Evolutionary conservation across 2,888 invertebrate genomes (phyloP).

Genomic region (Dorcus hopei): DNA sequence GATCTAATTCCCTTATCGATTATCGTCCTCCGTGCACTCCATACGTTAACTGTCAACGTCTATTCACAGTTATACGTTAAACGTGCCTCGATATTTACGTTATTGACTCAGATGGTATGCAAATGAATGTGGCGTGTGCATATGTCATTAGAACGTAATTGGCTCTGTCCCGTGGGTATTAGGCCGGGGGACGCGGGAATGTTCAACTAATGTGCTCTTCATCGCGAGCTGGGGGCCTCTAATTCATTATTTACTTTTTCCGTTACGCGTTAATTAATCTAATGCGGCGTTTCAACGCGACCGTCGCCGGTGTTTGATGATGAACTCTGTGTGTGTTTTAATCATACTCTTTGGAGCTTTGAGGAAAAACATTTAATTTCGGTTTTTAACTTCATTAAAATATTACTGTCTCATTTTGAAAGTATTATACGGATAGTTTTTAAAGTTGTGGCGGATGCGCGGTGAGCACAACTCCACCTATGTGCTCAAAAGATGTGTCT

Average conservation of each 20-base stretch:
- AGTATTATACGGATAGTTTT: no score
- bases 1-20: no score
- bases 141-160: conserved; percentile 21
- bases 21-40: no score
- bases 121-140: conserved; percentile 17
- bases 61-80: conserved; percentile 1
- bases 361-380: no score
- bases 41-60: not conserved
- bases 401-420: no score
- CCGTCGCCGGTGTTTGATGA: not conserved
- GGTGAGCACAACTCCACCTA: no score
- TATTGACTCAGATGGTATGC: conserved; percentile 14
- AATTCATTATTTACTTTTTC: conserved; percentile 22
- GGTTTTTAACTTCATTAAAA: no score
- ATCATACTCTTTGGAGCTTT: no score
- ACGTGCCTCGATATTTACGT: conserved; percentile 11
- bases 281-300: conserved; percentile 1
- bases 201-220: conserved; percentile 25
- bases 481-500: no score
- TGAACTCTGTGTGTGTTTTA: not conserved
- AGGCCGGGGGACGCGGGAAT: conserved; percentile 22
- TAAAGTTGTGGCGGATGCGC: no score
- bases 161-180: conserved; percentile 18
- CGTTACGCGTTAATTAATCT: conserved; percentile 14
- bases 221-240: conserved; percentile 20